These are phyloP conservation scores for Esperia sulphurella DNA, from an alignment of 2,888 invertebrate species.

Conservation along the genomic window DNA sequence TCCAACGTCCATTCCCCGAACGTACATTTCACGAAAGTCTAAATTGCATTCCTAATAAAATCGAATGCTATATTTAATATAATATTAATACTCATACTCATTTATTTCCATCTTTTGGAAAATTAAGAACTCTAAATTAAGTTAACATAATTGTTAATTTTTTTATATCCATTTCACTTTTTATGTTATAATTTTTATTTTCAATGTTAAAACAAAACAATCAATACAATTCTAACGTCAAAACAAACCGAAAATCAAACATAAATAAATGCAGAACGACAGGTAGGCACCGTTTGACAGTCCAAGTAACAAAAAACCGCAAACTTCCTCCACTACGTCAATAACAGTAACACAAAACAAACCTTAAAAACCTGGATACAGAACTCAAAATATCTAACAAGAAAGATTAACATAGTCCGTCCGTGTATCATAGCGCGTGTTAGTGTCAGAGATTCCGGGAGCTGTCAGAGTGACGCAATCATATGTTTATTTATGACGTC, in stretches of 20 bases:
- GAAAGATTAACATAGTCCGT: background rate
- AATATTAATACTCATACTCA: no score
- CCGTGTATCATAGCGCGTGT: slow-evolving; percentile 37
- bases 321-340: slow-evolving; percentile 17
- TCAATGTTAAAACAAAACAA: no score
- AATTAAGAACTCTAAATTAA: no score
- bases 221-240: background rate
- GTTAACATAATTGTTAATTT: no score
- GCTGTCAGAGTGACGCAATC: slow-evolving; percentile 64
- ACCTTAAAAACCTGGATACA: background rate
- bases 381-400: background rate
- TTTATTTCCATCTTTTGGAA: no score
- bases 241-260: slow-evolving; percentile 39
- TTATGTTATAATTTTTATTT: no score
- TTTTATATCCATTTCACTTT: no score
- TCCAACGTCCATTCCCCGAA: no score
- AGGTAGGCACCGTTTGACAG: slow-evolving; percentile 44
- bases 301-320: slow-evolving; percentile 21
- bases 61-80: no score
- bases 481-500: slow-evolving; percentile 63
- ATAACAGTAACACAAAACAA: no score
- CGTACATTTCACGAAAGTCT: no score
- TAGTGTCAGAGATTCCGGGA: slow-evolving; percentile 60
- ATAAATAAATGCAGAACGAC: slow-evolving; percentile 54
- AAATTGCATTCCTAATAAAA: no score